Base-by-base conservation (phyloP, 2,888 invertebrate genomes). In the Adelphocoris suturalis region DNA sequence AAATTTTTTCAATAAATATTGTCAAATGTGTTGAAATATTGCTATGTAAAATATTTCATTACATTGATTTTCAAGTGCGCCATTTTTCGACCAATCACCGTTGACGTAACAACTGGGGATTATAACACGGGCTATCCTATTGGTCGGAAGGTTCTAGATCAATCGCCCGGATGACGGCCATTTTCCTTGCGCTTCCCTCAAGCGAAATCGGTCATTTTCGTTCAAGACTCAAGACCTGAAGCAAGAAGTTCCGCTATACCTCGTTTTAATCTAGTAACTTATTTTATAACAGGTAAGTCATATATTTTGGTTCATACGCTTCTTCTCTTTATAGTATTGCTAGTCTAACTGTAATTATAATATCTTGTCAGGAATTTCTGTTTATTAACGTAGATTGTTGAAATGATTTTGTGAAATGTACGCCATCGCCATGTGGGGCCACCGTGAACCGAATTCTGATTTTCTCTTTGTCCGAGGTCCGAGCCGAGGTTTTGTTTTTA, bases 111-210 rank as follows among this genome's bases (percentile, higher is more conserved):
- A 68, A 7, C 9, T 7, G 27, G 23, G 19, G 9, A 23, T 5
- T 11, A 11, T 23, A 12, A 23, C 12, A 68, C 19, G 23, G 12
- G 19, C 68, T 5, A 68, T 52, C 23, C 23, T 7, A 78, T 88
- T 88, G 88, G 88, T 78, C 78, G 80, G 88, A 88, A 88, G 48
- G n/a, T 88, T 88, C 88, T 76, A n/a, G 88, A 88, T 78, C 80
- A 13, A 28, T 88, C 88, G 11, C 4, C 47, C 16, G 13, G 12
- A 7, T 52, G 28, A 37, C 85, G 61, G 85, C 85, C 85, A 85
- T 85, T 46, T 82, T 82, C 14, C 27, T 11, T 1, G 11, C 7
- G n/a, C 23, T 47, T 11, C 28, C 76, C 13, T 19, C 12, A 14
- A 9, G n/a, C 2, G 27, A 80, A 78, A 27, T 80, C 88, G 88